phyloP scores from a whole-genome alignment of 35 echinoderm and acorn worm genomes.

The Lytechinus variegatus region DNA sequence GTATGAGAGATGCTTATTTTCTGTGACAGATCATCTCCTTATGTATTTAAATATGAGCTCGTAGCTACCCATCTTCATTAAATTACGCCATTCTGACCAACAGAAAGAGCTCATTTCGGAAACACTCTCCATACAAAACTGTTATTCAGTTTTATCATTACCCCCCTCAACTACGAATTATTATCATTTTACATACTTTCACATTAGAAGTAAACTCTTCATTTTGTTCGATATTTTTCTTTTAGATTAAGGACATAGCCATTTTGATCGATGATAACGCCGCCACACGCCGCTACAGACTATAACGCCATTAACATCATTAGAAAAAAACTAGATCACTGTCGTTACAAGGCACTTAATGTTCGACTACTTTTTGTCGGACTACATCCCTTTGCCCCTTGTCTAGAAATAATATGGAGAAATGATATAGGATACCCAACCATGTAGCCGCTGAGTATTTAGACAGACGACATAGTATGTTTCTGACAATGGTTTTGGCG shows the following conservation, averaged over 20 bases:
- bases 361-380: not conserved
- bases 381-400: not conserved
- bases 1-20: too few species aligned
- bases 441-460: not conserved
- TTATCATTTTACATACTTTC: too few species aligned
- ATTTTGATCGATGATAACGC: not conserved
- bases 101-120: too few species aligned
- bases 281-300: not conserved
- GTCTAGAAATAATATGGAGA: slow-evolving; percentile 5
- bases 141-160: too few species aligned
- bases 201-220: too few species aligned
- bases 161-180: too few species aligned
- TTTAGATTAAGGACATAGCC: not conserved
- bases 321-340: not conserved
- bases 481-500: not conserved
- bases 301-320: not conserved
- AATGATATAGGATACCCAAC: not conserved
- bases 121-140: too few species aligned
- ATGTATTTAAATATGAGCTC: too few species aligned
- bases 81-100: too few species aligned
- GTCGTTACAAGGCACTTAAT: not conserved
- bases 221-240: not conserved
- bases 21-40: too few species aligned
- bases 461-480: not conserved
- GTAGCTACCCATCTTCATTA: too few species aligned